These are phyloP conservation scores for Chaetogeoica ovagalla DNA, from an alignment of 2,888 invertebrate genomes.

Conservation along the genomic window DNA sequence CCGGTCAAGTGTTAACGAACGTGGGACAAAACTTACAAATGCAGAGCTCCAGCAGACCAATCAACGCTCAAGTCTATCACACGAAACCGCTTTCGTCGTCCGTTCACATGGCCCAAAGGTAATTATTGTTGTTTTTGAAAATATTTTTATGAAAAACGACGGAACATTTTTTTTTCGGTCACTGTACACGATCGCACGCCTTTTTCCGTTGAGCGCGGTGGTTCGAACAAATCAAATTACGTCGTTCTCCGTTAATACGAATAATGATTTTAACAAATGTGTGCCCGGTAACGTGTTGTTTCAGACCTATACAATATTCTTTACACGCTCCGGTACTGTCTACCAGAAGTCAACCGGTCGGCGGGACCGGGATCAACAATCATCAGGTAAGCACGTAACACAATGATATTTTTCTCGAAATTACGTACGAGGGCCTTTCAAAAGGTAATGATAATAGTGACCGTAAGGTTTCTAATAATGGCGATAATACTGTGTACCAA, in stretches of 20 bases:
- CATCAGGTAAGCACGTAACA: conserved; percentile 25
- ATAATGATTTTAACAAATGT: no score
- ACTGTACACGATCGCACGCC: no score
- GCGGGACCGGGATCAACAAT: conserved; percentile 55
- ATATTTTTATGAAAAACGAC: neutral
- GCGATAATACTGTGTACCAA: no score
- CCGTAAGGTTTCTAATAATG: no score
- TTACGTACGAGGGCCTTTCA: no score
- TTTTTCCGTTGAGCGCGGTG: no score
- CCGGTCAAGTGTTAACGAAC: conserved; percentile 35
- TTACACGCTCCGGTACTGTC: conserved; percentile 51
- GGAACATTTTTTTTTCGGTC: no score
- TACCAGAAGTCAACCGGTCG: conserved; percentile 58
- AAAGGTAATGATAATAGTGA: no score
- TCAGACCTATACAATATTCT: conserved; percentile 48
- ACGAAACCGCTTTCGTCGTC: conserved; percentile 42
- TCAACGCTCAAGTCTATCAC: conserved; percentile 42
- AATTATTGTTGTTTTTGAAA: neutral
- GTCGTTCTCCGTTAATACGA: no score
- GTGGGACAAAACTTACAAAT: conserved; percentile 46
- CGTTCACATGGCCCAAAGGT: conserved; percentile 28
- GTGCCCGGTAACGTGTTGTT: neutral
- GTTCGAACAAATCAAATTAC: no score
- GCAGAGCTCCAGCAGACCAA: conserved; percentile 46
- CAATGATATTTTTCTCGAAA: no score